Conservation (phyloP, 2,888 invertebrate genomes). For the Choreutis nemorana region DNA sequence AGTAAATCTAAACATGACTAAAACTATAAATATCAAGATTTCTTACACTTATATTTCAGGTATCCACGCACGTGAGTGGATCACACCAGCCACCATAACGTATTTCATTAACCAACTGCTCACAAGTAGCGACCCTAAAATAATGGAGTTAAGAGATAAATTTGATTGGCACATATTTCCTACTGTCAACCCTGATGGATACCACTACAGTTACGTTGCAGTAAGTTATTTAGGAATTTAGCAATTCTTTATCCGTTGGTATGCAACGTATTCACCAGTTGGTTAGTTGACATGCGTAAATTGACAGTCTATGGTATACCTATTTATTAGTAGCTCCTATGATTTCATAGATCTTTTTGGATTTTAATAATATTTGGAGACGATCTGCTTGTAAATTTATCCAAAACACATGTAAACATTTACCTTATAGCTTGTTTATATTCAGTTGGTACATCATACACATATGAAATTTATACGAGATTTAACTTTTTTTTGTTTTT, state of each 20-base stretch:
- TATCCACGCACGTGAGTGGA: constrained; percentile 84
- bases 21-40: too few species aligned
- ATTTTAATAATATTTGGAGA: neutral
- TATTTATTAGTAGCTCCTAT: too few species aligned
- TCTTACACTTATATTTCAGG: constrained; percentile 27
- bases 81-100: constrained; percentile 71
- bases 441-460: too few species aligned
- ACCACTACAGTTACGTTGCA: constrained; percentile 70
- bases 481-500: constrained; percentile 7
- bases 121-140: constrained; percentile 53
- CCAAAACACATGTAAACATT: neutral
- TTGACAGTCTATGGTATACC: too few species aligned
- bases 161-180: constrained; percentile 81
- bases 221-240: constrained; percentile 24
- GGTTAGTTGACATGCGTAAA: too few species aligned
- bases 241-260: too few species aligned
- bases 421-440: too few species aligned
- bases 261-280: too few species aligned
- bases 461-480: neutral
- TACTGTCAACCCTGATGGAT: constrained; percentile 81
- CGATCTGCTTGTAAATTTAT: neutral
- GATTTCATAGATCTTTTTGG: too few species aligned
- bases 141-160: constrained; percentile 53
- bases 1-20: too few species aligned
- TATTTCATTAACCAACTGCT: constrained; percentile 71